These are phyloP conservation scores for Raphicerus campestris DNA, from an alignment of 2,113 vertebrate species.

Conservation along the genomic window DNA sequence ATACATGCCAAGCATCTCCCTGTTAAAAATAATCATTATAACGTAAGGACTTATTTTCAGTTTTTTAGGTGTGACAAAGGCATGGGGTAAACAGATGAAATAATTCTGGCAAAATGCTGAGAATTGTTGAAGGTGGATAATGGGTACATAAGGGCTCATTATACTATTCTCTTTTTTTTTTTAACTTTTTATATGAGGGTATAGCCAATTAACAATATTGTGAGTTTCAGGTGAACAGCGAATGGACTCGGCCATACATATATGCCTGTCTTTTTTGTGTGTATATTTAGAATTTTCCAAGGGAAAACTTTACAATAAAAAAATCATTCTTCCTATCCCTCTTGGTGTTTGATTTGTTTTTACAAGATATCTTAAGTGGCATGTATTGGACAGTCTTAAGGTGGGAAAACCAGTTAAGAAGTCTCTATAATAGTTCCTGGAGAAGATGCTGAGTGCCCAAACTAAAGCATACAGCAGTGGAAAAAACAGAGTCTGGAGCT, in stretches of 20 bases:
- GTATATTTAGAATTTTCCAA: background rate
- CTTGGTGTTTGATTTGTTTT: background rate
- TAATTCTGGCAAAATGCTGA: background rate
- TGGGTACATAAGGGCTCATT: background rate
- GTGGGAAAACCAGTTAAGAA: background rate
- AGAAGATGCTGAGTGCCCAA: background rate
- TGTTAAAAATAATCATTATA: background rate
- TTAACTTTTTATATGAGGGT: background rate
- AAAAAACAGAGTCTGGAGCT: background rate
- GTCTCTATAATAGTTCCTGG: background rate
- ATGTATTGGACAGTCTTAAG: background rate
- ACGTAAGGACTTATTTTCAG: background rate
- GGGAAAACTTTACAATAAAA: background rate
- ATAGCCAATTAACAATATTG: background rate
- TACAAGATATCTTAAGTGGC: background rate
- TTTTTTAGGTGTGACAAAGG: background rate
- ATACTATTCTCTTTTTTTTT: background rate
- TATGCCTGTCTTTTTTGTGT: background rate
- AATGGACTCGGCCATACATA: background rate
- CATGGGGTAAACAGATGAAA: background rate
- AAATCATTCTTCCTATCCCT: too few relatives aligned
- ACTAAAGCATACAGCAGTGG: background rate
- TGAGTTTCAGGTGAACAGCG: background rate
- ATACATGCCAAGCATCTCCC: background rate
- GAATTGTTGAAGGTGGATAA: background rate